Base-by-base conservation (phyloP, 1,140 invertebrate species). In the Drosophila albomicans region DNA sequence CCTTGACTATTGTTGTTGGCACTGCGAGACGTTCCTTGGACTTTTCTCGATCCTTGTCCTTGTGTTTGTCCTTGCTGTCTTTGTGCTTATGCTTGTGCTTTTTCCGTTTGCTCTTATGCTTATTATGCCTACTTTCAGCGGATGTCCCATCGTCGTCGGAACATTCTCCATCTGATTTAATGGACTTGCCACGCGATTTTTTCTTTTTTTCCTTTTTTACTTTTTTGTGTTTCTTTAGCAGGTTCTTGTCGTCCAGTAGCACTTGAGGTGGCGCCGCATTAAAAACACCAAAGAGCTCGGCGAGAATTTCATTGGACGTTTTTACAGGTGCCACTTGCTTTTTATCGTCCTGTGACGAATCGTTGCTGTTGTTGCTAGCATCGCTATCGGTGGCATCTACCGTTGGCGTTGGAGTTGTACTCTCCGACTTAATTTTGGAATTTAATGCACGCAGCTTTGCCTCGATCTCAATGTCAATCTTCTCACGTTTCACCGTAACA, bases 231-330 rank as follows among this genome's bases (percentile, higher is more conserved):
- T 94, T 94, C 61, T 93, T 93, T 0, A 90, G 58, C 30, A 84
- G 58, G 59, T 85, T 84, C 11, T 90, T 85, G 48, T 91, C 89
- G 11, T 91, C 78, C 13, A 79, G 52, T 13, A 88, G 78, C 46
- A 78, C 93, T 78, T 94, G 93, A 6, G 95, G 94, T 46, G 94
- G 95, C 63, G 93, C 93, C 28, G 94, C 95, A 82, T 90, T 92
- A 20, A 92, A 92, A 4, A 95, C 96, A 57, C 95, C 94, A 80
- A 97, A 97, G 0, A 97, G 93, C 92, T 97, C 96, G 0, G 95
- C 95, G 5, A 97, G 93, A 81, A 97, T 97, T 90, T 97, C 96
- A 90, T 95, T 96, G 0, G 96, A 96, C 3, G 96, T 95, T 82
- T 96, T 96, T 1, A 92, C 92, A 2, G 93, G 92, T 15, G 91